Evolutionary conservation across 2,888 invertebrate genomes (phyloP), one percentile per base, ranked within the genome.

Genomic region (Conus canariensis): DNA sequence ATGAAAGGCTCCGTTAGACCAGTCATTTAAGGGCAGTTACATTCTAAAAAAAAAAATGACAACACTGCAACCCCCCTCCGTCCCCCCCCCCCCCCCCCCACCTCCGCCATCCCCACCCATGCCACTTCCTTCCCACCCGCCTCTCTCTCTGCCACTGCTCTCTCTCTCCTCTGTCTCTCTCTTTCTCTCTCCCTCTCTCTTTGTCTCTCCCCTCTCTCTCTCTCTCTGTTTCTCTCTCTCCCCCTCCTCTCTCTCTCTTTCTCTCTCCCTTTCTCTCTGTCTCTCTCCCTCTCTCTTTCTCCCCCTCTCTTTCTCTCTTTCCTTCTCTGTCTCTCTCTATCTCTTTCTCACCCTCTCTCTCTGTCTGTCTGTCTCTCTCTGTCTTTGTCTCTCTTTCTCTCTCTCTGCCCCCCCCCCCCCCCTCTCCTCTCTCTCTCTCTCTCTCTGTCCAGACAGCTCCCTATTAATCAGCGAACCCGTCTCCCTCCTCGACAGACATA

Each of bases 251-350:
- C 12, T 64, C 64, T 64, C 64, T 64, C 60, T 14, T 2, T 74
- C 74, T 74, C 22, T 74, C 74, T 74, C 74, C 7, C 83, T 58
- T 10, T 83, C 83, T 83, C 83, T 83, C 83, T 83, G 30, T 14
- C 83, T 83, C 83, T 83, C 83, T 83, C 83, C 0, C 83, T 83
- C 56, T 83, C 83, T 56, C 30, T 83, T 56, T 83, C 45, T 30
- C 25, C 14, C 30, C 8, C 70, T 70, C 58, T 85, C 6, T 12
- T 1, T 85, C 58, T 59, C 85, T 85, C 85, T 12, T 58, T 85
- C 60, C 45, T 10, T 83, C 56, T 58, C 83, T 7, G 6, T 85
- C 58, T 59, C 59, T 85, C 85, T 12, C 85, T 85, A 22, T 85
- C 56, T n/a, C 16, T 16, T 64, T 16, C 16, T 16, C 16, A 12